These are phyloP conservation scores for Lucifuga dentata DNA, from an alignment of 2,113 vertebrate species.

Conservation along the genomic window DNA sequence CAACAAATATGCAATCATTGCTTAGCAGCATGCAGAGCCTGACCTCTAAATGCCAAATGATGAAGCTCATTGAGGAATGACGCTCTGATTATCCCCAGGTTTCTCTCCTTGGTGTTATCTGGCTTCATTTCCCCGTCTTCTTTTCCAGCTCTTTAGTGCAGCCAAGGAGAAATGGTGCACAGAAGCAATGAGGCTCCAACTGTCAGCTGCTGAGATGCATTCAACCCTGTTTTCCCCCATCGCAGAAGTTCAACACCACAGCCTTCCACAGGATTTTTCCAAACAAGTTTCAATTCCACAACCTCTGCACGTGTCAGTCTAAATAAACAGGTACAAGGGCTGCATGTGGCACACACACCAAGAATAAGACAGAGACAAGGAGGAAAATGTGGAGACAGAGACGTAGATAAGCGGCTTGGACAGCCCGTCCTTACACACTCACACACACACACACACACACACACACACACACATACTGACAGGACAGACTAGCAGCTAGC, in stretches of 20 bases:
- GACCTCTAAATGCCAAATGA: slow-evolving; percentile 9
- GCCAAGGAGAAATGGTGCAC: slow-evolving; percentile 56
- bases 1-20: neutral
- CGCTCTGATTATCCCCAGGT: slow-evolving; percentile 29
- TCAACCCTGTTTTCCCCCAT: slow-evolving; percentile 40
- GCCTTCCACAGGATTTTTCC: slow-evolving; percentile 50
- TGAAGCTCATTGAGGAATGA: slow-evolving; percentile 14
- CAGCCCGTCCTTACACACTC: neutral
- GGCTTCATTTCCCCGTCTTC: slow-evolving; percentile 32
- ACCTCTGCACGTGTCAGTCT: slow-evolving; percentile 57
- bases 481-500: too few species aligned
- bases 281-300: slow-evolving; percentile 60
- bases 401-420: neutral
- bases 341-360: slow-evolving; percentile 34
- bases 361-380: slow-evolving; percentile 27
- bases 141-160: slow-evolving; percentile 47
- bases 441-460: neutral
- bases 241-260: slow-evolving; percentile 43
- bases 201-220: slow-evolving; percentile 48
- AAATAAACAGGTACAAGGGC: slow-evolving; percentile 63
- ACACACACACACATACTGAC: neutral
- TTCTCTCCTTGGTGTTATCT: slow-evolving; percentile 16
- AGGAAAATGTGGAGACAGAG: slow-evolving; percentile 18
- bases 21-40: neutral
- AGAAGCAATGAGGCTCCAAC: slow-evolving; percentile 42